Evolutionary conservation across 1,140 invertebrate genomes (phyloP), one percentile per base, ranked within the genome.

Genomic region (Drosophila eugracilis): DNA sequence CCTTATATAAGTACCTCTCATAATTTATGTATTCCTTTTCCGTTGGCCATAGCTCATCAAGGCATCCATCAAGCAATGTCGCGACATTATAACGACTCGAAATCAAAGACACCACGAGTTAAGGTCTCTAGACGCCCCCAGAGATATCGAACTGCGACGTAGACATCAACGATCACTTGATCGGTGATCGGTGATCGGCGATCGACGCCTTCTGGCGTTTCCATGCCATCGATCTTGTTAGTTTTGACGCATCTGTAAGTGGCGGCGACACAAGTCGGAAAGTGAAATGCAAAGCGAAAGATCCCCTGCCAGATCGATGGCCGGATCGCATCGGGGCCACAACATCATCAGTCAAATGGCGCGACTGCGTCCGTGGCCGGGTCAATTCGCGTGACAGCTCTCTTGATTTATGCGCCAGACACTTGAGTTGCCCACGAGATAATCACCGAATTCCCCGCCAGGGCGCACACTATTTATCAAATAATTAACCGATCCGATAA

Each of bases 271-370:
- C 28, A 65, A 66, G 41, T 49, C n/a, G 22, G 45, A 48, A 44
- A 54, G 26, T 37, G 50, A 65, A 75, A 57, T 63, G 58, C 62
- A 60, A 59, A 41, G 57, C 72, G 32, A 50, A 24, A 26, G 34
- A 22, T 34, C 48, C 48, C 48, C 48, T 28, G 28, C 48, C 5
- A 62, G 57, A 66, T 66, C 42, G 62, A 49, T 63, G 24, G 42
- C 5, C 6, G 14, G 39, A 69, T 62, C 41, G 41, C 17, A 30
- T 17, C 44, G 58, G 30, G 63, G 34, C 44, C 42, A 49, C 77
- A 80, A 75, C 49, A 55, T 55, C 80, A 84, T 84, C 80, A 79
- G 65, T 84, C 80, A 84, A 84, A 47, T 76, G 80, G 66, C 71
- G 55, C 75, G 79, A 84, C 75, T 75, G 65, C 53, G 58, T 72